phyloP scores from a whole-genome alignment of 2,797 vertebrate genomes.

The Gallirallus australis region DNA sequence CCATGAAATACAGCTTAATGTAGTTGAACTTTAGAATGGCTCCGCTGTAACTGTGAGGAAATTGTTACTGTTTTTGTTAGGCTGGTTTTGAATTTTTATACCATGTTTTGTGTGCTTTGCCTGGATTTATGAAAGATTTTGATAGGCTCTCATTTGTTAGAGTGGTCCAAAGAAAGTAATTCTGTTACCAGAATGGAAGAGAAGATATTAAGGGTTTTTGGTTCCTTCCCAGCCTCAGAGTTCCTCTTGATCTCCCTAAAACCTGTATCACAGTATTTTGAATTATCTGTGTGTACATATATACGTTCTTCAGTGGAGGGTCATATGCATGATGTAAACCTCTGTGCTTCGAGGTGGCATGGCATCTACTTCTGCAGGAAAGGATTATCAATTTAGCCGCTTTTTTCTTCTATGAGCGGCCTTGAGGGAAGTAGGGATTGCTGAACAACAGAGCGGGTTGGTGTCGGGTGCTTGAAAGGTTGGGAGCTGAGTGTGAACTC shows the following conservation, averaged over 20 bases:
- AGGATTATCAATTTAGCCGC: background rate
- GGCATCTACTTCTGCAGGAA: conserved; percentile 2
- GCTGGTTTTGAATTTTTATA: background rate
- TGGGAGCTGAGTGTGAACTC: conserved; percentile 1
- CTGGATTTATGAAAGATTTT: background rate
- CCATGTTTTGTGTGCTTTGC: background rate
- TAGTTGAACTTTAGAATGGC: background rate
- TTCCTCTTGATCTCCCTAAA: conserved; percentile 31
- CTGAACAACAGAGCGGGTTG: background rate
- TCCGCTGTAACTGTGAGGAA: background rate
- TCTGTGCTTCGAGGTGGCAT: conserved; percentile 22
- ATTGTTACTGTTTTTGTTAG: background rate
- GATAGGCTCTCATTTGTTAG: background rate
- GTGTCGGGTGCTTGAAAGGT: background rate
- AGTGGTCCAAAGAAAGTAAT: background rate
- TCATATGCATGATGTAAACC: background rate
- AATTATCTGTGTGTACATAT: background rate
- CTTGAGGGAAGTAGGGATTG: conserved; percentile 3
- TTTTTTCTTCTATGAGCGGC: background rate
- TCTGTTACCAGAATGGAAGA: background rate
- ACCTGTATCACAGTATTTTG: background rate
- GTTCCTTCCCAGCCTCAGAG: background rate
- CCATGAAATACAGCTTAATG: background rate
- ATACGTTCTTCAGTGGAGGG: background rate
- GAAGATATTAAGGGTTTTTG: background rate